Conservation (phyloP, 2,888 invertebrate genomes). For the Athalia cordata region DNA sequence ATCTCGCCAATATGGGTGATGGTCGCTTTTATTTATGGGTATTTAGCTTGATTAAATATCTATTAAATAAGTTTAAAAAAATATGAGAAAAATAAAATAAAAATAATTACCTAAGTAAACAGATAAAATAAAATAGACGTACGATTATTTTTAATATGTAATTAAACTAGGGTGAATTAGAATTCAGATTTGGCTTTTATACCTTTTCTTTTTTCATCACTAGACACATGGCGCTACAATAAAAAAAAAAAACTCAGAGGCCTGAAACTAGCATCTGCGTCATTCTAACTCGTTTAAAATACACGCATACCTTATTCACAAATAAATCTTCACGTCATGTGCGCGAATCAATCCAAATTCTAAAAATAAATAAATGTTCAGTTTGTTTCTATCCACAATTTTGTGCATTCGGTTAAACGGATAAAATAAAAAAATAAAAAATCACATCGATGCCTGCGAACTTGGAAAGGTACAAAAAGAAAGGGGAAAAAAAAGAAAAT, state of each 20-base stretch:
- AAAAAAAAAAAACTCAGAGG: not conserved
- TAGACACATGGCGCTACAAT: not conserved
- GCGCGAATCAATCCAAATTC: conserved; percentile 14
- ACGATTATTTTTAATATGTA: conserved; percentile 44
- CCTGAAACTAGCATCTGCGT: conserved; percentile 18
- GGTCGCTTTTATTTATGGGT: conserved; percentile 63
- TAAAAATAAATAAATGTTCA: conserved; percentile 18
- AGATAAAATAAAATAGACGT: conserved; percentile 19
- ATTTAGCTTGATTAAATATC: conserved; percentile 58
- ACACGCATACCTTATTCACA: conserved; percentile 13
- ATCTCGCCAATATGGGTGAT: conserved; percentile 55
- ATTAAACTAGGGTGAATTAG: conserved; percentile 27
- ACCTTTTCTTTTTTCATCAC: conserved; percentile 1
- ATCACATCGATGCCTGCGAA: no score
- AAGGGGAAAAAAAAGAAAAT: not conserved
- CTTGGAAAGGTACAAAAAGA: not conserved
- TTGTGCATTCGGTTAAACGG: not conserved
- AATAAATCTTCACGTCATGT: conserved; percentile 26
- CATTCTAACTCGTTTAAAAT: conserved; percentile 34
- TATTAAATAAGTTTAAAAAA: conserved; percentile 44
- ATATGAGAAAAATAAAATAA: conserved; percentile 1
- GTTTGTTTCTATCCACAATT: not conserved
- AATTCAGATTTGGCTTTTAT: conserved; percentile 10
- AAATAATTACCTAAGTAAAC: conserved; percentile 8
- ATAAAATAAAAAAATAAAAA: no score